These are phyloP conservation scores for Babyrousa celebensis DNA, from an alignment of 2,797 vertebrate genomes.

Conservation along the genomic window DNA sequence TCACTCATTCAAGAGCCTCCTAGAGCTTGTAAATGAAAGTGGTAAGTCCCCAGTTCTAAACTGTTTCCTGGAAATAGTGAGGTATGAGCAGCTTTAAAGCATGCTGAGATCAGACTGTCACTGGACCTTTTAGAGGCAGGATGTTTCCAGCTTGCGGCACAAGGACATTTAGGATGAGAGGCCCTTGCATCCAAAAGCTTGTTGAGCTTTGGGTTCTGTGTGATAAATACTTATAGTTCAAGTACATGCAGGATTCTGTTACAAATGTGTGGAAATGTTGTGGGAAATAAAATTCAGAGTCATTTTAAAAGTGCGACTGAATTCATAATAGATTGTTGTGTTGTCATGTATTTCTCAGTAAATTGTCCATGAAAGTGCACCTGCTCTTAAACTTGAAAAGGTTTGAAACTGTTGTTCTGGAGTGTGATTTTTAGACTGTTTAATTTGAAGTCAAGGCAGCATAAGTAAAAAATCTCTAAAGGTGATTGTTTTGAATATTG, in stretches of 20 bases:
- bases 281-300: constrained; percentile 1
- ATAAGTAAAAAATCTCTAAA: neutral
- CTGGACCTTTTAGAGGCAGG: constrained; percentile 27
- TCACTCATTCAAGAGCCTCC: neutral
- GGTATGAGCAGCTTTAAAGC: constrained; percentile 12
- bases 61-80: constrained; percentile 70
- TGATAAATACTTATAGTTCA: neutral
- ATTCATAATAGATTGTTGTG: constrained; percentile 26
- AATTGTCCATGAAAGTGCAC: neutral
- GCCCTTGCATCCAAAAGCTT: neutral
- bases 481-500: neutral
- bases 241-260: neutral
- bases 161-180: neutral
- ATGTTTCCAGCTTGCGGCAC: neutral
- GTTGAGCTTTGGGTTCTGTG: neutral
- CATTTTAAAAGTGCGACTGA: neutral
- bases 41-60: constrained; percentile 47
- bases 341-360: constrained; percentile 12
- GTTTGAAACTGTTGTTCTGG: neutral
- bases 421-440: neutral
- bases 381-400: constrained; percentile 1
- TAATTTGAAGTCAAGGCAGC: constrained; percentile 22
- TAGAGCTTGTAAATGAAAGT: constrained; percentile 44
- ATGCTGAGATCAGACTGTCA: constrained; percentile 53
- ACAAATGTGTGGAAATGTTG: neutral